Base-by-base conservation (phyloP, 2,888 invertebrate species). In the Exocentrus adspersus region DNA sequence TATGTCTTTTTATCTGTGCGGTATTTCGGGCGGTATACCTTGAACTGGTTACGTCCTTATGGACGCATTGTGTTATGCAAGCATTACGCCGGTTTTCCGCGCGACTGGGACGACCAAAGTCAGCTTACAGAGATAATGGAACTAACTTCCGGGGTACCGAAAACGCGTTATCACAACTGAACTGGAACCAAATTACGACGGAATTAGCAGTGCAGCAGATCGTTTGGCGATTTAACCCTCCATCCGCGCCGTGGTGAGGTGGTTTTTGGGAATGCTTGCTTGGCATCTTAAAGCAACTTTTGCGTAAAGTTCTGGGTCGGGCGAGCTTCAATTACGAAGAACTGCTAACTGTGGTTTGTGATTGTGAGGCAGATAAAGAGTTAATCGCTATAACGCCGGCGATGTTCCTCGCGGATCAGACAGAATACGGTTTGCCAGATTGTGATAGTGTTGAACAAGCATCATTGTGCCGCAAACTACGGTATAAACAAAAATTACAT, bases 101-200 rank as follows among this genome's bases (percentile, higher is more conserved):
- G n/a, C n/a, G n/a, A n/a, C n/a, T n/a, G n/a, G n/a, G n/a, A n/a
- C n/a, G 75, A 20, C 77, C 77, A 0, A 63, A 51, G 10, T 69
- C 74, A 2, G 73, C 81, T 0, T 64, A 58, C 67, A 74, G 74
- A 12, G 82, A 83, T 51, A 82, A 82, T 60, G 80, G 78, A 0
- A 75, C 52, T 5, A 52, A 80, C 61, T 82, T 84, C 65, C 64
- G 72, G 1, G 75, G 80, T 0, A 65, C 76, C 0, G 62, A 68
- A 28, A 77, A 78, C 60, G 16, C 56, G 1, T 64, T 76, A 1
- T 24, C 42, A 9, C 14, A 3, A 14, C 12, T 77, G 10, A 65
- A 77, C 42, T 75, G 72, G 75, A 64, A 67, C 1, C 37, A 24
- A 9, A 69, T 76, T 16, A 4, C 19, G 5, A 50, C 65, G 16